Evolutionary conservation across 2,888 invertebrate species (phyloP), one percentile per base, ranked within the genome.

Genomic region (Acleris emargana): DNA sequence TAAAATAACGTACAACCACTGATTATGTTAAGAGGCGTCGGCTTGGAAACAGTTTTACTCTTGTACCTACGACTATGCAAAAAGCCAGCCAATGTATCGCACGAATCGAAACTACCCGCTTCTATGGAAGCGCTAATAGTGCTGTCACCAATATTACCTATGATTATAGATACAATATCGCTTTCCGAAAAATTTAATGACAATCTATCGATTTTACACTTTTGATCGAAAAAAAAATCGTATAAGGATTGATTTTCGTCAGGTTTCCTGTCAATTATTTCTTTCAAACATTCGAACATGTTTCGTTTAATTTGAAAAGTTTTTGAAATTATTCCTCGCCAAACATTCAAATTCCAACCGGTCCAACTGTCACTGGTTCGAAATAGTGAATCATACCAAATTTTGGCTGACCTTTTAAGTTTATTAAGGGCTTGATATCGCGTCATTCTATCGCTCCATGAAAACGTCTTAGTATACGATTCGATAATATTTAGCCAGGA

Each of bases 401-500:
- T 11, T 3, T 57, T 57, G 2, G 45, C 20, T 20, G 20, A 20
- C 20, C 20, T 2, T 20, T 20, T 20, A 20, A 20, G 20, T 20
- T 20, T 20, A 57, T 57, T 57, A 4, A 57, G 57, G 4, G 57
- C 57, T 17, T 57, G 57, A 25, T 57, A 57, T 7, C 57, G n/a
- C 16, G 45, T 57, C 45, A 57, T 20, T 20, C 32, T n/a, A 38
- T 53, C 53, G 38, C 17, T 38, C 53, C 53, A 53, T 38, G 53
- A 9, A 53, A 53, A 53, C 6, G 53, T 53, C 3, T 11, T 18
- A 11, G 53, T 28, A 28, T 47, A 58, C 1, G 47, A 47, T 47
- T 28, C 45, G 28, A 58, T 58, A 28, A 58, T 58, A 28, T 47
- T 58, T 28, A 47, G 25, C 57, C 57, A 58, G 17, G 58, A 38